phyloP scores from a whole-genome alignment of 2,113 vertebrate species.

The Lynx canadensis region DNA sequence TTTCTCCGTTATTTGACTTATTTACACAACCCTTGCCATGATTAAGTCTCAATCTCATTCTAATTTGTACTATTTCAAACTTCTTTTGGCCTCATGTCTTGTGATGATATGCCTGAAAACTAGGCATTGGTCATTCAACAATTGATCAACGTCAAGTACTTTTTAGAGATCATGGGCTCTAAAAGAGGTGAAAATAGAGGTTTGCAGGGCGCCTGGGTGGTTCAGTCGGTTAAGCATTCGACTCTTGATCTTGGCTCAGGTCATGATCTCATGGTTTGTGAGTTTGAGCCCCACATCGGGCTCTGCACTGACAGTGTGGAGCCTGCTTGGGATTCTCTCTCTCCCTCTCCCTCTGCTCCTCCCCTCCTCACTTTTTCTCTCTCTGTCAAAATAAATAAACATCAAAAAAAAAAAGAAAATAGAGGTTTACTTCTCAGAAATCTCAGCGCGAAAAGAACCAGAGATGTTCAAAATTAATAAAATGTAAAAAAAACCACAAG shows the following conservation, averaged over 20 bases:
- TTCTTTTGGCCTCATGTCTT: not conserved
- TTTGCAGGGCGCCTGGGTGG: not conserved
- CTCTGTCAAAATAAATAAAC: no score
- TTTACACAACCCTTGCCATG: not conserved
- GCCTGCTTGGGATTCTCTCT: no score
- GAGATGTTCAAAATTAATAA: not conserved
- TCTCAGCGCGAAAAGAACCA: not conserved
- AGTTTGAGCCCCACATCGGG: no score
- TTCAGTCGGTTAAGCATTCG: no score
- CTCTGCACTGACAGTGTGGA: no score
- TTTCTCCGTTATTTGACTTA: not conserved
- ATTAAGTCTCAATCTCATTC: not conserved
- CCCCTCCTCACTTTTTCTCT: no score
- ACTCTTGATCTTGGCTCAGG: no score
- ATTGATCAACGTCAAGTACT: not conserved
- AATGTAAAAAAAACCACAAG: not conserved
- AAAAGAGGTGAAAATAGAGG: not conserved
- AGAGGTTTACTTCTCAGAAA: slow-evolving; percentile 1
- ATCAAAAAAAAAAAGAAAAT: not conserved
- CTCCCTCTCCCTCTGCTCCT: no score
- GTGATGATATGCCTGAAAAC: not conserved
- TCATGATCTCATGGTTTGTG: no score
- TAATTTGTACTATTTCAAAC: not conserved
- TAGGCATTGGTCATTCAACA: not conserved
- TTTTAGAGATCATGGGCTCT: not conserved